phyloP scores from a whole-genome alignment of 2,797 vertebrate species.

The Adelosebastes latens region DNA sequence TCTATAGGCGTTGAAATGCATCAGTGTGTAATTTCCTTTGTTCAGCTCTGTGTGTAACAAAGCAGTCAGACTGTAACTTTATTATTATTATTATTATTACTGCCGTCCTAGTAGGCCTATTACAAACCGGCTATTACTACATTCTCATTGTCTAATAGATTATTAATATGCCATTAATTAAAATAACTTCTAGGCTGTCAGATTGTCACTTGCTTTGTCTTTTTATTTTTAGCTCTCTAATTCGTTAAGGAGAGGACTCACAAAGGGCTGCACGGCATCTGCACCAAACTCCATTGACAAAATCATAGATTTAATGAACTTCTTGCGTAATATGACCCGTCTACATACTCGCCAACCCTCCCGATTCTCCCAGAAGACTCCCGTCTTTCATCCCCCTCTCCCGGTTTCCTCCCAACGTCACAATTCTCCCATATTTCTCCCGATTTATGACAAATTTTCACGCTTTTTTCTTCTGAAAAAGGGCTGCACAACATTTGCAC shows the following conservation, averaged over 20 bases:
- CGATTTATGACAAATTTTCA: too few relatives aligned
- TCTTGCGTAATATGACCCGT: too few relatives aligned
- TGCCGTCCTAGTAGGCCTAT: not conserved
- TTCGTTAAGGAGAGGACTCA: not conserved
- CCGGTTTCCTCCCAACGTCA: too few relatives aligned
- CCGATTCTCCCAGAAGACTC: too few relatives aligned
- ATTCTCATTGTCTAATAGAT: not conserved
- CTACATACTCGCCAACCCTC: too few relatives aligned
- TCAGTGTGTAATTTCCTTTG: constrained; percentile 53
- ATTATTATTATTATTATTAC: not conserved
- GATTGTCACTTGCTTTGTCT: not conserved
- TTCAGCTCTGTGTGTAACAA: constrained; percentile 41
- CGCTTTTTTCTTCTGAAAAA: too few relatives aligned
- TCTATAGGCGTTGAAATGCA: constrained; percentile 37
- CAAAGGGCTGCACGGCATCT: not conserved
- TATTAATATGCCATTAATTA: not conserved
- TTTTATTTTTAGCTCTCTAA: not conserved
- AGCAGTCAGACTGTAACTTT: constrained; percentile 7
- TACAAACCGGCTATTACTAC: not conserved
- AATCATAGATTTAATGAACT: not conserved
- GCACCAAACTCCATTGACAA: not conserved
- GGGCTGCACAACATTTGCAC: not conserved
- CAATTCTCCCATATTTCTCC: too few relatives aligned
- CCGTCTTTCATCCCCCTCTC: too few relatives aligned
- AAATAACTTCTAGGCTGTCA: not conserved